Conservation (phyloP, 2,888 invertebrate genomes). For the Cremastinae sp. region DNA sequence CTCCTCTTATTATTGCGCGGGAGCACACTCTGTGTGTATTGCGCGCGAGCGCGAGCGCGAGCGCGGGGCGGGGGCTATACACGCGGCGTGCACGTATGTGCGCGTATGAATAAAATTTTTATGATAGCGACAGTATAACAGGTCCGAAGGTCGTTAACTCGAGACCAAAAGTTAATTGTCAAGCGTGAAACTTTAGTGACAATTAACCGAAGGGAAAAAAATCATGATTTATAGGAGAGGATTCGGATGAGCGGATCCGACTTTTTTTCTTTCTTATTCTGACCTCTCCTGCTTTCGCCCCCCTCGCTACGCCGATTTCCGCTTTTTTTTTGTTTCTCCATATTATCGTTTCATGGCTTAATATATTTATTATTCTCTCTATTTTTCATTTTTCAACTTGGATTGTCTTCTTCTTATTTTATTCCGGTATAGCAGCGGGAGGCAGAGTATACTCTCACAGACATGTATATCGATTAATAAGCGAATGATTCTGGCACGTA, state of each 20-base stretch:
- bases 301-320: too few species aligned
- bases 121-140: constrained; percentile 47
- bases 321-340: constrained; percentile 30
- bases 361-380: too few species aligned
- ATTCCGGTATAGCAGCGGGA: too few species aligned
- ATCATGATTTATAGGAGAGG: constrained; percentile 37
- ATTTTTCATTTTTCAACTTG: too few species aligned
- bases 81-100: constrained; percentile 3
- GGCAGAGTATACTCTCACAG: too few species aligned
- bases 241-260: constrained; percentile 9
- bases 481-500: too few species aligned
- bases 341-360: too few species aligned
- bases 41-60: too few species aligned
- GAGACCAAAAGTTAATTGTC: constrained; percentile 51
- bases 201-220: constrained; percentile 37
- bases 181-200: constrained; percentile 48
- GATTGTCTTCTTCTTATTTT: too few species aligned
- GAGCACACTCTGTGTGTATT: too few species aligned
- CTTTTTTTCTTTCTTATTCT: constrained; percentile 11
- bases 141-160: constrained; percentile 46
- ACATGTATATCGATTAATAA: too few species aligned
- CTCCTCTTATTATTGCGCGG: too few species aligned
- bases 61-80: not conserved
- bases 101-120: constrained; percentile 23
- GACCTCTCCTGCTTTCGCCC: not conserved